A percentile compares a stretch with the other conserved stretches of the same genome.
phyloP scores from a whole-genome alignment of 1,140 invertebrate genomes.

The Propsilocerus akamusi region DNA sequence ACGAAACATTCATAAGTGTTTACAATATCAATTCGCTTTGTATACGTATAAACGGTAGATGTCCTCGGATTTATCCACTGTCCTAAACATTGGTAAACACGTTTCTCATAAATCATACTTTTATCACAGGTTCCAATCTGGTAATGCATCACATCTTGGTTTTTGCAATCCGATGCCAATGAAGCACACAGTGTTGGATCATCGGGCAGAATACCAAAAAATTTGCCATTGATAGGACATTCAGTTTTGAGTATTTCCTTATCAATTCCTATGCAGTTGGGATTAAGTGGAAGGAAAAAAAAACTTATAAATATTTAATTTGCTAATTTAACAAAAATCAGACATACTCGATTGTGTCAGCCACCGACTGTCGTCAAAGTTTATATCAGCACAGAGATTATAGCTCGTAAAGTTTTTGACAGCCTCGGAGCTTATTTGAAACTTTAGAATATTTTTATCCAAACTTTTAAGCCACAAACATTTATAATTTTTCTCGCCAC shows the following conservation, averaged over 20 bases:
- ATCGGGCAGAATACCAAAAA: neutral
- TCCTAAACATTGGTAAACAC: neutral
- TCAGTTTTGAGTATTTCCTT: no score
- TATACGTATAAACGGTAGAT: neutral
- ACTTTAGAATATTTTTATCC: neutral
- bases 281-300: neutral
- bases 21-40: neutral
- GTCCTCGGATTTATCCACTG: neutral
- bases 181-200: neutral
- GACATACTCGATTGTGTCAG: neutral
- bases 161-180: neutral
- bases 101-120: neutral
- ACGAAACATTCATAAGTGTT: constrained; percentile 3
- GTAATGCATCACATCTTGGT: neutral
- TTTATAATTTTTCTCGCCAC: neutral
- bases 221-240: neutral
- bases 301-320: neutral
- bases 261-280: neutral
- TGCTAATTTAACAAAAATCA: neutral
- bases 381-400: neutral
- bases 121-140: neutral
- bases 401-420: neutral
- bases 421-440: neutral
- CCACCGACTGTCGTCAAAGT: neutral
- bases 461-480: neutral